Base-by-base conservation (phyloP, 2,888 invertebrate species). In the Hirtodrosophila cameraria region DNA sequence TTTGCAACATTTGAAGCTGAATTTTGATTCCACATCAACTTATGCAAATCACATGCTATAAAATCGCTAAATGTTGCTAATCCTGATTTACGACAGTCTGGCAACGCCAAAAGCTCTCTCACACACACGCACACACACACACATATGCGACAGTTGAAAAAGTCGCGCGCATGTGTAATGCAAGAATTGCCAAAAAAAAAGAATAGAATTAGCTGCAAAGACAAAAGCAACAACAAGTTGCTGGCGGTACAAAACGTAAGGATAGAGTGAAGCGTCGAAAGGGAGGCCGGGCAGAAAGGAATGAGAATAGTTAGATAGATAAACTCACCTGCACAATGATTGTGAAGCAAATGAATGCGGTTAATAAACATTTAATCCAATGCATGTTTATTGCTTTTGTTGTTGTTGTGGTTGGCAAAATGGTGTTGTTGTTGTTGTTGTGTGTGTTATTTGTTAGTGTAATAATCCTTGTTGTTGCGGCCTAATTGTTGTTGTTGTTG, bases 291-390 rank as follows among this genome's bases (percentile, higher is more conserved):
- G n/a, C n/a, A n/a, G n/a, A n/a, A n/a, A n/a, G 20, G 46, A 43
- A 28, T 25, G 27, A 43, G 11, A 13, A 0, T n/a, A 16, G n/a
- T 11, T 8, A 31, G 11, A 27, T 39, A 8, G 27, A 11, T 43
- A 31, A 43, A 77, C 90, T 90, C 81, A 90, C 90, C 90, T 90
- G 89, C 75, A 89, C 84, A 72, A 89, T 86, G 66, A 90, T 87
- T 87, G 88, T 82, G 70, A 88, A 82, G 82, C 88, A 89, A 85
- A 89, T 86, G 78, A 89, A 89, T 86, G 89, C 90, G 75, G 86
- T 86, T 84, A 90, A 83, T 85, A 88, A 87, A 88, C 90, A 83
- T 86, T 90, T 90, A 89, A 90, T 90, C 90, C 90, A 89, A 90
- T 90, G 87, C 90, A 90, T 90, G 84, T 86, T 90, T 88, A 77